Base-by-base conservation (phyloP, 1,140 invertebrate species). In the silkworm (Bombyx mori) region DNA sequence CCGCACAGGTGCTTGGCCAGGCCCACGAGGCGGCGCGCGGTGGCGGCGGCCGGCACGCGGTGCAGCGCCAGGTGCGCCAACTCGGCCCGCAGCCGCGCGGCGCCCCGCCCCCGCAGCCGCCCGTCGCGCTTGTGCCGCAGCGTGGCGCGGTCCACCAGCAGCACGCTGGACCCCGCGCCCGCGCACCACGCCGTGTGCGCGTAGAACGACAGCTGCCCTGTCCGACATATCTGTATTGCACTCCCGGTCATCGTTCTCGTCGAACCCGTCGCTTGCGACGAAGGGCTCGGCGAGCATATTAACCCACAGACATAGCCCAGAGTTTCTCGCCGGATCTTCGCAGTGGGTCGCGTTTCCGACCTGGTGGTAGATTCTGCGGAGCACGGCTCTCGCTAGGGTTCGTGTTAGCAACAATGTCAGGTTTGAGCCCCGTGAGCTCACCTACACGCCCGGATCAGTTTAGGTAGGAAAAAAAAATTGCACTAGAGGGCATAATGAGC, bases 1-100 rank as follows among this genome's bases (percentile, higher is more conserved):
- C 96, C 95, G 79, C 95, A 97, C 12, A 97, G 88, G 87, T 97
- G 96, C 86, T 97, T 97, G 0, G 94, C 93, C 42, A 96, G 79
- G 1, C 91, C 95, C 48, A 96, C 92, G 50, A 93, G 89, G 10
- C 54, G 47, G 1, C 12, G 8, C 7, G 52, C 22, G 75, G 66
- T 10, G 77, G 48, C 44, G 76, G 85, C 44, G 51, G 86, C 82
- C 4, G 89, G 75, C 44, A 94, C 77, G 26, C 87, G 80, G n/a
- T 86, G 88, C 50, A 96, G 79, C 63, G 90, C 82, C 7, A 96
- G 79, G 82, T 95, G 92, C 4, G 90, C 90, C 61, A 96, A 93
- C 71, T 95, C 94, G 0, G 92, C 93, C 18, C 93, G 88, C 43
- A 95, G 88, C 49, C 94, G 79, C 46, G 81, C 81, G 22, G 91